Conservation (phyloP, 2,113 vertebrate genomes). For the Cyrtonyx montezumae region DNA sequence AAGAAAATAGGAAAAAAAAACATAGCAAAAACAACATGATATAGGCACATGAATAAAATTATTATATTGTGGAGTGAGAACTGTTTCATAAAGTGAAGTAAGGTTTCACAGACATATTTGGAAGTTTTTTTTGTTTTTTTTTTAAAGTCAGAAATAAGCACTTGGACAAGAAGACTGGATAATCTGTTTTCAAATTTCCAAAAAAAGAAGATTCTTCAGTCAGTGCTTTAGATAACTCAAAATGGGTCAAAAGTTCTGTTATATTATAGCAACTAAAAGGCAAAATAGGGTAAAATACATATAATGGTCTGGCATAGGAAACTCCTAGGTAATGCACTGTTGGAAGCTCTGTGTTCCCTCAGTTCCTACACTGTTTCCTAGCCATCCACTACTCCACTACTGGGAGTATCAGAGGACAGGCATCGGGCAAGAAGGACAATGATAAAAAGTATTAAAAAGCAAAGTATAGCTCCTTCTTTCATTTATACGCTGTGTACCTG, state of each 20-base stretch:
- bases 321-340: conserved; percentile 27
- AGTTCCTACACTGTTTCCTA: conserved; percentile 2
- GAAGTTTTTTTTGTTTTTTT: background rate
- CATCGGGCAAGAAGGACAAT: conserved; percentile 29
- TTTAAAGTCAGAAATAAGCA: background rate
- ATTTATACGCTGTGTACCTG: conserved; percentile 1
- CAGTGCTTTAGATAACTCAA: conserved; percentile 11
- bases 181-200: background rate
- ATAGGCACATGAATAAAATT: background rate
- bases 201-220: conserved; percentile 20
- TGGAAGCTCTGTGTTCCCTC: conserved; percentile 47
- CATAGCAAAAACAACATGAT: background rate
- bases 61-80: background rate
- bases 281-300: conserved; percentile 1
- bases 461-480: conserved; percentile 37
- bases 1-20: background rate
- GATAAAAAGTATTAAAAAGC: too few species aligned
- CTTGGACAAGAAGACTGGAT: background rate
- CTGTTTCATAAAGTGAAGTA: background rate
- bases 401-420: conserved; percentile 5
- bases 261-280: background rate
- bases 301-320: conserved; percentile 37
- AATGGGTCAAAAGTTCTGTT: background rate
- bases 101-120: background rate
- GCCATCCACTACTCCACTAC: background rate